phyloP scores from a whole-genome alignment of 2,888 invertebrate genomes.

The Zaprionus lineosus region DNA sequence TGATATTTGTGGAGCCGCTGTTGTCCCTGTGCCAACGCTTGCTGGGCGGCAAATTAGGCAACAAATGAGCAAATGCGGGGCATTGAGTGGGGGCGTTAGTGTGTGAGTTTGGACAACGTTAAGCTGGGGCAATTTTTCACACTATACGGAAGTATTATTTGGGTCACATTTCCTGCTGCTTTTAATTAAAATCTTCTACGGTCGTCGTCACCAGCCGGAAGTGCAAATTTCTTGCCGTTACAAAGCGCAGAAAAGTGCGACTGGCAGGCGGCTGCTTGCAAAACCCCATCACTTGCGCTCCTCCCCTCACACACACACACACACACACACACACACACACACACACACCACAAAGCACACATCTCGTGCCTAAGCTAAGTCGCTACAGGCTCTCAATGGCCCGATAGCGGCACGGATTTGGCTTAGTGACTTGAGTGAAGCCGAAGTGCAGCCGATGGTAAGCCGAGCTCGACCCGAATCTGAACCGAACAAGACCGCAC shows the following conservation, averaged over 20 bases:
- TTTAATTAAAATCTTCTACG: slow-evolving; percentile 74
- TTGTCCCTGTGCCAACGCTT: neutral
- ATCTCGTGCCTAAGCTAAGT: neutral
- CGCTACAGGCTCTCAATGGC: neutral
- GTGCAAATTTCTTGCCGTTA: slow-evolving; percentile 69
- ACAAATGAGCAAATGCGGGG: slow-evolving; percentile 25
- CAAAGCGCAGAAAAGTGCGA: slow-evolving; percentile 51
- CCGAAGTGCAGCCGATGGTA: slow-evolving; percentile 6
- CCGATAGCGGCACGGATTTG: slow-evolving; percentile 15
- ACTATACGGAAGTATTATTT: slow-evolving; percentile 77
- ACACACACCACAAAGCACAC: neutral
- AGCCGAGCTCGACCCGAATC: slow-evolving; percentile 44
- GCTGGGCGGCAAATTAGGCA: slow-evolving; percentile 55
- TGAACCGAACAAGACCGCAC: slow-evolving; percentile 43
- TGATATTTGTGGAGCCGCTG: neutral
- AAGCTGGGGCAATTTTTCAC: slow-evolving; percentile 64
- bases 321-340: neutral
- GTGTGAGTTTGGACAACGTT: slow-evolving; percentile 1
- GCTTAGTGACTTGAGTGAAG: slow-evolving; percentile 49
- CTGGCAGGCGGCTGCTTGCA: slow-evolving; percentile 14
- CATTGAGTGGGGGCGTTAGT: neutral
- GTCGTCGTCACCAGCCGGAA: slow-evolving; percentile 55
- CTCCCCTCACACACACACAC: neutral
- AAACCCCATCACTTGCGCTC: neutral
- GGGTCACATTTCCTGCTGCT: slow-evolving; percentile 78